A percentile compares a stretch with the other conserved stretches of the same genome.
Evolutionary conservation across 2,797 vertebrate genomes (phyloP).

Genomic region (Hippopotamyrus pictus): DNA sequence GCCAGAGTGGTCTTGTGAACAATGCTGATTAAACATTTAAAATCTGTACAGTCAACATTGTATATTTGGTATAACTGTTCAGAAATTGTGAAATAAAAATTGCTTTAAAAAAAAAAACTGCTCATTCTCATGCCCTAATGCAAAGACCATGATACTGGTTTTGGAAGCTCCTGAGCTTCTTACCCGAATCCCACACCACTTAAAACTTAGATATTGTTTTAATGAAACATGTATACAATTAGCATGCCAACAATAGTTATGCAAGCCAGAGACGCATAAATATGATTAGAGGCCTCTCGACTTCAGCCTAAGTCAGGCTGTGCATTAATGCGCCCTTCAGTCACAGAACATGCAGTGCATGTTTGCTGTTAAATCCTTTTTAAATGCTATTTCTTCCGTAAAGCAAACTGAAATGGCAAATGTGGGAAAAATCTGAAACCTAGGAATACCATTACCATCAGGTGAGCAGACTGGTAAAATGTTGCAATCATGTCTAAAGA

Average conservation of each 20-base stretch:
- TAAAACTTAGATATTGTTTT: neutral
- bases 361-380: neutral
- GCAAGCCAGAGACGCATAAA: neutral
- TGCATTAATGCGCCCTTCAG: neutral
- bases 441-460: neutral
- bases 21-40: conserved; percentile 20
- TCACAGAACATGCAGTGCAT: neutral
- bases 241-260: neutral
- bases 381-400: neutral
- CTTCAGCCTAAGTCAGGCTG: neutral
- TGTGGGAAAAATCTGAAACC: neutral
- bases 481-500: neutral
- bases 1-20: conserved; percentile 20
- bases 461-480: neutral
- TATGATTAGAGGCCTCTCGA: neutral
- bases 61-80: conserved; percentile 46
- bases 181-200: neutral
- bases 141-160: neutral
- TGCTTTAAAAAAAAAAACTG: conserved; percentile 16
- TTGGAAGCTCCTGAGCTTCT: neutral
- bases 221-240: neutral
- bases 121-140: neutral
- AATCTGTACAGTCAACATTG: conserved; percentile 41
- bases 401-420: neutral
- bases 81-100: conserved; percentile 46